Base-by-base conservation (phyloP, 2,888 invertebrate genomes). In the Ditylenchus weischeri region DNA sequence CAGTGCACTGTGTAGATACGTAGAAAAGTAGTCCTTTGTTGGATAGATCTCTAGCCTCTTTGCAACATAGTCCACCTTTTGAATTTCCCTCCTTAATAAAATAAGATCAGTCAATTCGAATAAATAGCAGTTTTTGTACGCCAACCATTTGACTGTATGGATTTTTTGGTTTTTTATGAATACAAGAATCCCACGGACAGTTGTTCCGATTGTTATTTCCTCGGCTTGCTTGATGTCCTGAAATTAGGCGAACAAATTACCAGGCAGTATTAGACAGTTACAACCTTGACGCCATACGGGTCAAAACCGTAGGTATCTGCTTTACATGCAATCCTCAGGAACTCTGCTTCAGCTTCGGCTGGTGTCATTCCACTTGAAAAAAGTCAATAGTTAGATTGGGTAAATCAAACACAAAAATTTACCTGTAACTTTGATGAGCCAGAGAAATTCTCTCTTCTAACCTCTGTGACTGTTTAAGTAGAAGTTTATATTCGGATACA, bases 241-340 rank as follows among this genome's bases (percentile, higher is more conserved):
- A 47, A 48, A 38, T 23, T 18, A 54, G 15, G 4, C 3, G 5
- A 62, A 43, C 8, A 43, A 8, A 15, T 43, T 43, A 3, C 1
- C 8, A 15, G 1, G 3, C 43, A 43, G 1, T 6, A 13, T 43
- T 10, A 54, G 29, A 1, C 29, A 23, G 29, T 2, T 5, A 59
- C 36, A 84, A 92, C 92, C 88, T 95, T 96, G 43, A 96, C 95
- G 69, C 93, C 91, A 87, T 95, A 93, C 13, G 95, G 96, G 86
- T 96, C 95, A 48, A 96, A 91, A 36, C 95, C 96, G 83, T 95
- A 96, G 0, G 95, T 94, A 84, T 96, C 95, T 67, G 96, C 87
- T 74, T 90, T 89, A 75, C 91, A 90, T 54, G 93, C 92, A 79
- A 92, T 90, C 84, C 90, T 90, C 79, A 96, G 88, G 85, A 96